Percentiles rank a stretch among this genome's conserved stretches.
phyloP scores from a whole-genome alignment of 2,797 vertebrate genomes.

The Acanthurus lineatus region DNA sequence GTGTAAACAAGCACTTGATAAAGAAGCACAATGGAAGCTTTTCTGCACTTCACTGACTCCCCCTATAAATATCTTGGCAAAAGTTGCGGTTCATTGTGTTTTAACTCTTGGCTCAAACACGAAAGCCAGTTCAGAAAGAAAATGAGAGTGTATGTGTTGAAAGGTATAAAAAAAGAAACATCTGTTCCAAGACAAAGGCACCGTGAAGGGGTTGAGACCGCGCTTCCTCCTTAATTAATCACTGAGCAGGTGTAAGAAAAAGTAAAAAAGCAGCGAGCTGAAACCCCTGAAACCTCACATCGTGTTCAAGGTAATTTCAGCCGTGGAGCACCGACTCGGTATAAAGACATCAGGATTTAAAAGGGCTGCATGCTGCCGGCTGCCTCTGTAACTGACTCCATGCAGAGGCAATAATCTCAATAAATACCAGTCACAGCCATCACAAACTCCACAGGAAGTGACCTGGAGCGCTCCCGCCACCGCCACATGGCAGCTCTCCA shows the following conservation, averaged over 20 bases:
- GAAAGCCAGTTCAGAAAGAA: background rate
- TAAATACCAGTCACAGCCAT: conserved; percentile 25
- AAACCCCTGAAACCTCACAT: conserved; percentile 12
- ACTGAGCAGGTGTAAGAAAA: background rate
- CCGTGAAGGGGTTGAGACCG: background rate
- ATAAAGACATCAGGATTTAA: conserved; percentile 31
- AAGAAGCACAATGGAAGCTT: background rate
- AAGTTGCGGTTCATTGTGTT: background rate
- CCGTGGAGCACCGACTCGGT: background rate
- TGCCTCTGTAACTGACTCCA: conserved; percentile 26
- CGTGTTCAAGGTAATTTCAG: conserved; percentile 25
- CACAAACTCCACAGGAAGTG: conserved; percentile 54
- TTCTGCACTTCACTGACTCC: background rate
- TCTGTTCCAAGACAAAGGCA: background rate
- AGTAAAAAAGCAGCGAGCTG: background rate
- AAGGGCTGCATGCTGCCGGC: conserved; percentile 20
- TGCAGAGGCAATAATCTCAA: conserved; percentile 49
- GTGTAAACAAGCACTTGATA: background rate
- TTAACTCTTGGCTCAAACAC: background rate
- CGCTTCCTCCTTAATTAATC: conserved; percentile 26
- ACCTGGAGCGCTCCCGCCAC: conserved; percentile 22
- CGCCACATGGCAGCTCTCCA: conserved; percentile 7
- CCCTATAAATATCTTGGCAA: background rate
- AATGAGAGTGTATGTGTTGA: background rate
- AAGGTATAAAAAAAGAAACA: background rate